Evolutionary conservation across 2,888 invertebrate species (phyloP).

Genomic region (Hydrotaea cyrtoneurina): DNA sequence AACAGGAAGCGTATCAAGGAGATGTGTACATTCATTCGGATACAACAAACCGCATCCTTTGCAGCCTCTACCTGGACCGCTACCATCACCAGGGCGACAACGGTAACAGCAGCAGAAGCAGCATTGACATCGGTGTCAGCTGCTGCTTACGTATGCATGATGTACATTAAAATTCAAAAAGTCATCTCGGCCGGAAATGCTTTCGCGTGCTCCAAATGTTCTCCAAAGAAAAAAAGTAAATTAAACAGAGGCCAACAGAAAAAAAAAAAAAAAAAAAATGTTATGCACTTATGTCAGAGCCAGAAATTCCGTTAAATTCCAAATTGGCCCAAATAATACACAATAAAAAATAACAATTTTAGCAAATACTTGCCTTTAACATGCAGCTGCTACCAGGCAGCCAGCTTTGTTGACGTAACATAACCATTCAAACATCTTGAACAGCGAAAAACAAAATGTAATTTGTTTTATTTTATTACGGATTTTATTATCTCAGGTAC

Average conservation of each 20-base stretch:
- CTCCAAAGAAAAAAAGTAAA: slow-evolving; percentile 29
- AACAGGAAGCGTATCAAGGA: slow-evolving; percentile 46
- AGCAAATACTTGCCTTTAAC: slow-evolving; percentile 34
- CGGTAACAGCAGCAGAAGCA: neutral
- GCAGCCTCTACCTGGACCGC: neutral
- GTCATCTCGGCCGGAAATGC: slow-evolving; percentile 51
- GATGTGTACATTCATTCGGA: slow-evolving; percentile 26
- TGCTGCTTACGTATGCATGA: slow-evolving; percentile 53
- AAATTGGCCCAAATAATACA: slow-evolving; percentile 41
- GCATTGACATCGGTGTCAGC: neutral
- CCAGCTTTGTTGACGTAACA: slow-evolving; percentile 1
- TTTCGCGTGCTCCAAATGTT: slow-evolving; percentile 47
- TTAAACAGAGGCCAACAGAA: slow-evolving; percentile 31
- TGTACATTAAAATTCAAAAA: slow-evolving; percentile 59
- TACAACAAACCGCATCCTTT: slow-evolving; percentile 29
- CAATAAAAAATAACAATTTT: slow-evolving; percentile 40
- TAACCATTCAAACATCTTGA: neutral
- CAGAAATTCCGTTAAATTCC: slow-evolving; percentile 30
- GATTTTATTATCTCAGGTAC: slow-evolving; percentile 53
- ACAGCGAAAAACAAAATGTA: slow-evolving; percentile 10
- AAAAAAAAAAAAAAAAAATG: slow-evolving; percentile 39
- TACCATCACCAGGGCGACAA: slow-evolving; percentile 1
- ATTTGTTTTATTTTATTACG: slow-evolving; percentile 53
- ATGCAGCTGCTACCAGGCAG: neutral
- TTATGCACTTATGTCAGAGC: slow-evolving; percentile 41